Conservation (phyloP, 2,113 vertebrate genomes). For the Cyanoramphus novaezelandiae region DNA sequence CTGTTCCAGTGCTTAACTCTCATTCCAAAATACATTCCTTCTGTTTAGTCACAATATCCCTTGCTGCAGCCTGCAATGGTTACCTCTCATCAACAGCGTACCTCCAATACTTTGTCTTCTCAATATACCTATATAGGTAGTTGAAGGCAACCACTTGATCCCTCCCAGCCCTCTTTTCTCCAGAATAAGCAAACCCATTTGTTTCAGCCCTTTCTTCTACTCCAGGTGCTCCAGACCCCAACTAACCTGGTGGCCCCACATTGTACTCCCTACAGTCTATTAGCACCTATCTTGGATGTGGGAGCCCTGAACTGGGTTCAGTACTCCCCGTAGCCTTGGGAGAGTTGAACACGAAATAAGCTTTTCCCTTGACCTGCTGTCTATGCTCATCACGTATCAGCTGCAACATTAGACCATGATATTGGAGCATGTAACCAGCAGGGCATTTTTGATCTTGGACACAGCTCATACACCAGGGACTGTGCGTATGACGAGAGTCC, state of each 20-base stretch:
- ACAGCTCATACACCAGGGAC: background rate
- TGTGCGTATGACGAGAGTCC: background rate
- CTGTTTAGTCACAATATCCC: background rate
- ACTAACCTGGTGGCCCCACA: background rate
- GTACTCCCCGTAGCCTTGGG: too few relatives aligned
- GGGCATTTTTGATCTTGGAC: background rate
- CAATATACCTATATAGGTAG: rapidly evolving
- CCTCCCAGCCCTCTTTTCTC: background rate
- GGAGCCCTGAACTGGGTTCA: background rate
- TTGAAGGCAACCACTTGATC: background rate
- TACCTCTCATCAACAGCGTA: background rate
- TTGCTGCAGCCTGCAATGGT: background rate
- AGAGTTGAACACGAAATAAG: background rate
- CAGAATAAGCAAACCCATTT: background rate
- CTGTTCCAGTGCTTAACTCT: background rate
- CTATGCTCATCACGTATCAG: background rate
- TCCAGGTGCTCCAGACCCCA: background rate
- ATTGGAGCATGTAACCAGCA: background rate
- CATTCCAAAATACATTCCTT: background rate
- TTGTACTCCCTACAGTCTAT: background rate
- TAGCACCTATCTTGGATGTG: background rate
- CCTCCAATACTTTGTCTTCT: rapidly evolving
- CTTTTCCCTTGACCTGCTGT: background rate
- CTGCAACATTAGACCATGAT: background rate
- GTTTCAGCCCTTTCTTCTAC: background rate